These are phyloP conservation scores for Diachrysia chrysitis DNA, from an alignment of 2,888 invertebrate species.

Conservation along the genomic window DNA sequence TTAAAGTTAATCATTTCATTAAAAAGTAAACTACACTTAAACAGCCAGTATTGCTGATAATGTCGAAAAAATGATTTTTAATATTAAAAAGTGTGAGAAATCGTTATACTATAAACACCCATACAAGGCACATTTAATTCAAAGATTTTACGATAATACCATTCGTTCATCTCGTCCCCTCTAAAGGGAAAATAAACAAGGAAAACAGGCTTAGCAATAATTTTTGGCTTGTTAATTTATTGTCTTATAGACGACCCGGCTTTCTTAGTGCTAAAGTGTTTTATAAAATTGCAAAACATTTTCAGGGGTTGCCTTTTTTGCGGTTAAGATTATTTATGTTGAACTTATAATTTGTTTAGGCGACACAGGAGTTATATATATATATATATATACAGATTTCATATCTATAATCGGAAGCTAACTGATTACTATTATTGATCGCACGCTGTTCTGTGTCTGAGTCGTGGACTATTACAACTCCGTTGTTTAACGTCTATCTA, in stretches of 20 bases:
- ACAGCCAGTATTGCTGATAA: constrained; percentile 11
- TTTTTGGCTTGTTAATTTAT: constrained; percentile 61
- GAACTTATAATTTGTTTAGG: background rate
- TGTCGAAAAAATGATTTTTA: constrained; percentile 27
- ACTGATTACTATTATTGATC: too few species aligned
- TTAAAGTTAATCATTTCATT: too few species aligned
- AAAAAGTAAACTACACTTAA: too few species aligned
- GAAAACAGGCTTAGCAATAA: constrained; percentile 54
- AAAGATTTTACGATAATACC: constrained; percentile 49
- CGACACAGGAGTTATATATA: too few species aligned
- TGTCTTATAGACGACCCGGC: constrained; percentile 36
- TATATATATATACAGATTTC: too few species aligned
- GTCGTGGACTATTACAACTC: too few species aligned
- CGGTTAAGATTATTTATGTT: constrained; percentile 15
- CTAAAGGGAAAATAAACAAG: constrained; percentile 53
- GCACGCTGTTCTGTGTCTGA: too few species aligned
- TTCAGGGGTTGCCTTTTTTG: constrained; percentile 36
- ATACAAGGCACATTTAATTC: constrained; percentile 31
- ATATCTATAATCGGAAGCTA: too few species aligned
- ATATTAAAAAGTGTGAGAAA: constrained; percentile 17
- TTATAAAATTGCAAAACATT: constrained; percentile 33
- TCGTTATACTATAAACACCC: constrained; percentile 15
- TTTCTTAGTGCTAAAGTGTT: constrained; percentile 42
- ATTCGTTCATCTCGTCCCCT: constrained; percentile 46
- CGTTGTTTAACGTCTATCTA: too few species aligned